Base-by-base conservation (phyloP, 2,113 vertebrate genomes). In the Brachirus orientalis region DNA sequence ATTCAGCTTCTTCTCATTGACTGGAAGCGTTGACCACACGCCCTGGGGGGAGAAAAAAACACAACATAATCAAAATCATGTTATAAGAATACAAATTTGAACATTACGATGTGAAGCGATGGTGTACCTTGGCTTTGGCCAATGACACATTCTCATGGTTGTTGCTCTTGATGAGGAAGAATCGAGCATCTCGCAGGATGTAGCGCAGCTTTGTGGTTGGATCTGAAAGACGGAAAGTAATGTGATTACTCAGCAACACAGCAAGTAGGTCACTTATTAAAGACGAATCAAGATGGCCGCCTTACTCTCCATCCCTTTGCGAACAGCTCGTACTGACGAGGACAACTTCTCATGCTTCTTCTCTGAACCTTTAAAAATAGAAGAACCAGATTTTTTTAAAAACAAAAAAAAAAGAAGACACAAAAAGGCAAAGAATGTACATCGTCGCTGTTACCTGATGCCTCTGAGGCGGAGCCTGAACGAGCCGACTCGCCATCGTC, bases 151-250 rank as follows among this genome's bases (percentile, higher is more conserved):
- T 99, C 84, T 99, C 97, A 71, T 98, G 97, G 87, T 99, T 99
- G 93, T 99, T 99, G 94, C 97, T 99, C 90, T 99, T 99, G 72
- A 99, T 98, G 57, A 99, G 95, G 88, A 98, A 99, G 91, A 95
- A 99, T 47, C 96, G 93, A 84, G 97, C 96, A 53, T 98, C 97
- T 82, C 96, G 92, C 58, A 99, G 94, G 82, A 99, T 92, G 72
- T 98, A 98, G 28, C 97, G 96, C 77, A 99, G 94, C 87, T 96
- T 97, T 87, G 93, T 98, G 74, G 94, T 96, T 64, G 96, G 96
- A 92, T 96, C 97, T 98, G 91, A 54, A 11, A 53, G 14, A 64
- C 2, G 10, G 22, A 6, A 13, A 35, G 47, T 36, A 35, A 71
- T 37, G n/a, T 0, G 41, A 59, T 55, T 55, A 61, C 48, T 46